These are phyloP conservation scores for Lontra canadensis DNA, from an alignment of 2,113 vertebrate species.

Conservation along the genomic window DNA sequence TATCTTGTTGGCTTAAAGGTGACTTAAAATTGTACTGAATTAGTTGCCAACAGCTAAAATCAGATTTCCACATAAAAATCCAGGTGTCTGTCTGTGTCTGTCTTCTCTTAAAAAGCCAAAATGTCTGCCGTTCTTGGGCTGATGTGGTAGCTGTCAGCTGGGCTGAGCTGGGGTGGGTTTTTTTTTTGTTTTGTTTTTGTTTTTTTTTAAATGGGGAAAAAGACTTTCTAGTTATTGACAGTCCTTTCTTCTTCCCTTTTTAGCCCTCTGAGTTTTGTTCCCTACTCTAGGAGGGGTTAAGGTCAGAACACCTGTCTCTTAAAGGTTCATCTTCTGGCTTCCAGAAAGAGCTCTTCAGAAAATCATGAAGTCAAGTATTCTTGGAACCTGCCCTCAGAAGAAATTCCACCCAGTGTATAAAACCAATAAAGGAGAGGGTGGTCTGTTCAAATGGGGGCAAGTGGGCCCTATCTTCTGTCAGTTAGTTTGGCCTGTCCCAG, in stretches of 20 bases:
- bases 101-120: background rate
- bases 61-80: background rate
- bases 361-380: background rate
- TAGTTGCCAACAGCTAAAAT: slow-evolving; percentile 12
- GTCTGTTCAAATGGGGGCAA: background rate
- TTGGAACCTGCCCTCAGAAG: background rate
- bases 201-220: background rate
- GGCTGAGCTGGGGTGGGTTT: background rate
- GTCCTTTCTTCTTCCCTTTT: background rate
- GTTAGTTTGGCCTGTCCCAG: background rate
- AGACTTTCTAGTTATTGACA: background rate
- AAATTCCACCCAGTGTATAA: background rate
- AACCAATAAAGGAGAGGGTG: background rate
- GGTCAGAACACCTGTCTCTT: background rate
- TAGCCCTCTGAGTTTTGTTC: background rate
- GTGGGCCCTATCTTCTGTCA: background rate
- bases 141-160: too few relatives aligned
- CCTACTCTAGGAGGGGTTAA: background rate
- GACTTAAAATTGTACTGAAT: background rate
- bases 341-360: background rate
- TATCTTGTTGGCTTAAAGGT: background rate
- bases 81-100: background rate
- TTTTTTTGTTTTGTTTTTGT: background rate
- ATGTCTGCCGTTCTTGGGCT: background rate
- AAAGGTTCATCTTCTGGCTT: background rate